These are phyloP conservation scores for Salvator merianae DNA, from an alignment of 2,113 vertebrate genomes.

Conservation along the genomic window DNA sequence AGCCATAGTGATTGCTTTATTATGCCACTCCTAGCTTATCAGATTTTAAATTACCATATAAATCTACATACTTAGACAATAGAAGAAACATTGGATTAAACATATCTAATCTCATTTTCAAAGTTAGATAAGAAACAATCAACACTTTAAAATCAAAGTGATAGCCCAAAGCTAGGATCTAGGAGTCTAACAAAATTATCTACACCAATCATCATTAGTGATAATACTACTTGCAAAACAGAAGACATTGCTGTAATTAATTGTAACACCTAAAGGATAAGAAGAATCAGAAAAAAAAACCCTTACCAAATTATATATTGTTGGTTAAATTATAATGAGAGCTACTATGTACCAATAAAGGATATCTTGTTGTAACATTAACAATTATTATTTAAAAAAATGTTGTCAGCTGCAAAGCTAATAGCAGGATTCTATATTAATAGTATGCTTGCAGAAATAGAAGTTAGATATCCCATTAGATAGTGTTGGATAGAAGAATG, in stretches of 20 bases:
- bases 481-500: background rate
- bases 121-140: slow-evolving; percentile 76
- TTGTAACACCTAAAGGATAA: slow-evolving; percentile 65
- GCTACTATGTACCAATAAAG: background rate
- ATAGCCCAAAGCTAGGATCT: slow-evolving; percentile 67
- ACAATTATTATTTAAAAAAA: background rate
- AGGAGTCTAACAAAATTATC: slow-evolving; percentile 70
- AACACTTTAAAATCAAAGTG: slow-evolving; percentile 67
- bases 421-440: background rate
- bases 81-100: slow-evolving; percentile 66
- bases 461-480: background rate
- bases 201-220: slow-evolving; percentile 69
- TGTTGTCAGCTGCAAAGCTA: background rate
- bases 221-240: slow-evolving; percentile 68
- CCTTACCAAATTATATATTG: slow-evolving; percentile 29
- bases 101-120: slow-evolving; percentile 74
- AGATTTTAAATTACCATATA: slow-evolving; percentile 76
- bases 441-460: background rate
- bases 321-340: slow-evolving; percentile 44
- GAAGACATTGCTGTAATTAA: slow-evolving; percentile 72
- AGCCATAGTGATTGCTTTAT: slow-evolving; percentile 68
- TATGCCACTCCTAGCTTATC: slow-evolving; percentile 70
- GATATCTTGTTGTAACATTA: background rate
- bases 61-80: slow-evolving; percentile 69
- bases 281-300: slow-evolving; percentile 37